A percentile compares a stretch with the other conserved stretches of the same genome.
Evolutionary conservation across 2,797 vertebrate species (phyloP).

Genomic region (Propithecus deckenii): DNA sequence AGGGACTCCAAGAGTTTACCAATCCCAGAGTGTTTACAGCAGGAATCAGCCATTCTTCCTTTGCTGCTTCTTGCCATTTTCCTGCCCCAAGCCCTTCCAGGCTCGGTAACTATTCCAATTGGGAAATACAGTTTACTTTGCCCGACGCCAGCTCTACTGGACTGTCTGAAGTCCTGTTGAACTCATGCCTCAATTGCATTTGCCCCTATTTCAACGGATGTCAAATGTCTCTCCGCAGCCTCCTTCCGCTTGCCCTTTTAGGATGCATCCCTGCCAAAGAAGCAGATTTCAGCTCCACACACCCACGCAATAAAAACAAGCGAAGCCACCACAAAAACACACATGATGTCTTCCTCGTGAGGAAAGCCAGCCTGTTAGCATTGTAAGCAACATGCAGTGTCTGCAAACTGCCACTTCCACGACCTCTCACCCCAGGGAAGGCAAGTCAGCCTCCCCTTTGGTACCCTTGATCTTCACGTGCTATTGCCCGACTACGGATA

Average conservation of each 20-base stretch:
- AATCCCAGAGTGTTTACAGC: background rate
- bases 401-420: background rate
- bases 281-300: background rate
- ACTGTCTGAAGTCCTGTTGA: background rate
- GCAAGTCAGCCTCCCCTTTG: background rate
- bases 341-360: background rate
- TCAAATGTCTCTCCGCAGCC: background rate
- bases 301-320: background rate
- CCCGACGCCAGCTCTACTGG: background rate
- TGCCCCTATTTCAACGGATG: background rate
- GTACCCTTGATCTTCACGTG: background rate
- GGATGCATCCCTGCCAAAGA: background rate
- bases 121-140: background rate
- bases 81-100: background rate
- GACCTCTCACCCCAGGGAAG: background rate
- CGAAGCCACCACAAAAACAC: background rate
- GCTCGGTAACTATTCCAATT: background rate
- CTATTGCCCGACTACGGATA: background rate
- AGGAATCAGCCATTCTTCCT: background rate
- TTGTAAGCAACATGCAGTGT: fast-evolving
- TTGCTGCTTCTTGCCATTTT: background rate
- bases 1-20: background rate
- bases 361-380: background rate
- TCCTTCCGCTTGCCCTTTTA: background rate
- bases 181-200: background rate